Base-by-base conservation (phyloP, 2,888 invertebrate genomes). In the Brachyopa scutellaris region DNA sequence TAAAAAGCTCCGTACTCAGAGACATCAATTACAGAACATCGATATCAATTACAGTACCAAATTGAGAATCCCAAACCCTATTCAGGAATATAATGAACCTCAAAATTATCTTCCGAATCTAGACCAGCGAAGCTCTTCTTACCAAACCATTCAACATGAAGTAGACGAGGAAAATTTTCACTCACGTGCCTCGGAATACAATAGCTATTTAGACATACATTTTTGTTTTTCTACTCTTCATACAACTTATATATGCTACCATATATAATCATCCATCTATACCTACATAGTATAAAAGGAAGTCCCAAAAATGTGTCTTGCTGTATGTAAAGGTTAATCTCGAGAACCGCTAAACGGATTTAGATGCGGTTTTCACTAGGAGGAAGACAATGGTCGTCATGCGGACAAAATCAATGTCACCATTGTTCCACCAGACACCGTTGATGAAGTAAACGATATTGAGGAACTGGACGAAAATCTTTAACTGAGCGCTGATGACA, bases 141-240 rank as follows among this genome's bases (percentile, higher is more conserved):
- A 21, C n/a, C 42, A 45, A 53, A 19, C 15, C 21, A 3, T 21
- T 7, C 33, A n/a, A n/a, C n/a, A n/a, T n/a, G 47, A 55, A n/a
- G 42, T 69, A 2, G 79, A 77, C 57, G 67, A 82, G 17, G 6
- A 40, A 82, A 69, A 84, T 85, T 85, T 85, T 74, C 61, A 6
- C n/a, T 7, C 5, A 29, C 17, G n/a, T 19, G 84, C 80, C 80
- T 85, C 79, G 40, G 40, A 49, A 5, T 55, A 72, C 21, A 61
- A 62, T 0, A 79, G 85, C n/a, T 84, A 70, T 70, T 9, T 84
- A 69, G 79, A 83, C 8, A 23, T 79, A 1, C 76, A 73, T 53
- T 59, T 53, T 5, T n/a, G n/a, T n/a, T n/a, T n/a, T n/a, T n/a
- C n/a, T n/a, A n/a, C n/a, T n/a, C n/a, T n/a, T n/a, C n/a, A n/a